Percentiles rank a stretch among this genome's conserved stretches.
phyloP scores from a whole-genome alignment of 92 coral and sea anemone species.

The Palythoa heliodiscus region DNA sequence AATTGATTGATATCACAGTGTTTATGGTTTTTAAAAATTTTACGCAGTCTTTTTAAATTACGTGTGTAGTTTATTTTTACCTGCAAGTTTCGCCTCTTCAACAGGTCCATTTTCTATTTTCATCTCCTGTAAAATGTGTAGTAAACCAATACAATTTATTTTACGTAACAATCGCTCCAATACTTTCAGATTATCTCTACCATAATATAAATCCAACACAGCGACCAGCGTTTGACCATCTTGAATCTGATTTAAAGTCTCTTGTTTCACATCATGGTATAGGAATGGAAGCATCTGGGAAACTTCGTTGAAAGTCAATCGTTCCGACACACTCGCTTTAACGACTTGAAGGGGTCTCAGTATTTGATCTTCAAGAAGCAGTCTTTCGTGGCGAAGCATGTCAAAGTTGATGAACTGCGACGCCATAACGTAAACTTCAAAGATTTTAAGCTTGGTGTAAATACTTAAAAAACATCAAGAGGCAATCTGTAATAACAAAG shows the following conservation, averaged over 20 bases:
- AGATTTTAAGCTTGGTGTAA: not conserved
- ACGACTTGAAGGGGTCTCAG: conserved; percentile 71
- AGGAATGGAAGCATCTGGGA: conserved; percentile 57
- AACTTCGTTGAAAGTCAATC: conserved; percentile 63
- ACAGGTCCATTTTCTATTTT: conserved; percentile 48
- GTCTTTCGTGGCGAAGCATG: conserved; percentile 62
- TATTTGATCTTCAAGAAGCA: conserved; percentile 61
- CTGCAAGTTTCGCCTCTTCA: conserved; percentile 58
- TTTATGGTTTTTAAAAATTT: not conserved
- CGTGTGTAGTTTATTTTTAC: conserved; percentile 43
- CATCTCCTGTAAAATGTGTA: conserved; percentile 67
- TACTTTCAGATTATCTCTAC: conserved; percentile 71
- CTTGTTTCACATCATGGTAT: conserved; percentile 59
- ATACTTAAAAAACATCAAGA: not conserved
- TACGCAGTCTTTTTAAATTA: not conserved
- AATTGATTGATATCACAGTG: not conserved
- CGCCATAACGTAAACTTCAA: conserved; percentile 34
- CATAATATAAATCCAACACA: conserved; percentile 70
- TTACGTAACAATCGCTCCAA: conserved; percentile 66
- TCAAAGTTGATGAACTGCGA: conserved; percentile 30
- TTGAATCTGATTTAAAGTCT: conserved; percentile 55
- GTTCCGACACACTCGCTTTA: conserved; percentile 61
- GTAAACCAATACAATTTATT: conserved; percentile 63
- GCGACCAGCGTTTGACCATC: conserved; percentile 72
- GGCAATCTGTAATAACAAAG: not conserved